phyloP scores from a whole-genome alignment of 2,113 vertebrate genomes.

The Gyps fulvus region DNA sequence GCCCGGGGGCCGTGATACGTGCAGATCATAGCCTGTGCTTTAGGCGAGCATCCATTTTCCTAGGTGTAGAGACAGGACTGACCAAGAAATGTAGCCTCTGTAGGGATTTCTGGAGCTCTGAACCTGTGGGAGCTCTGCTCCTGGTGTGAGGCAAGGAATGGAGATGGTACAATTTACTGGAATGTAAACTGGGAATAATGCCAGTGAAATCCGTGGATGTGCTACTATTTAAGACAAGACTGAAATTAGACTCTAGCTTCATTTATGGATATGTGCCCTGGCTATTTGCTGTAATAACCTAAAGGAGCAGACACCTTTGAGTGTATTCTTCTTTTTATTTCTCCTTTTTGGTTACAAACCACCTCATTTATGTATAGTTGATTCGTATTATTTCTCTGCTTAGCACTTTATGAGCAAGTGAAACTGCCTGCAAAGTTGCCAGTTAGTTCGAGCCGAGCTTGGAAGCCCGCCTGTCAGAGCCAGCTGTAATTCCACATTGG shows the following conservation, averaged over 20 bases:
- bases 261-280: neutral
- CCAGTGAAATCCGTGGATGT: neutral
- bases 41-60: neutral
- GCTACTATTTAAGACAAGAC: neutral
- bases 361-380: neutral
- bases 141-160: neutral
- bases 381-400: neutral
- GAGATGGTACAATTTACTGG: neutral
- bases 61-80: neutral
- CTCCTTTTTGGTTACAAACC: constrained; percentile 12
- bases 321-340: neutral
- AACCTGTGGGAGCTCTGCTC: neutral
- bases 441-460: neutral
- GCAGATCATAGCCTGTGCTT: neutral
- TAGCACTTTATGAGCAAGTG: neutral
- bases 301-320: neutral
- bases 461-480: neutral
- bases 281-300: neutral
- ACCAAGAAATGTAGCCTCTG: neutral
- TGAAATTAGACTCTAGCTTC: constrained; percentile 9
- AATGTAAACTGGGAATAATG: neutral
- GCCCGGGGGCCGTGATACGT: neutral
- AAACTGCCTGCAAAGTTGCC: neutral
- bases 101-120: neutral
- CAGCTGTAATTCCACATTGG: neutral